phyloP scores from a whole-genome alignment of 2,113 vertebrate genomes.

The Sporophila hypoxantha region DNA sequence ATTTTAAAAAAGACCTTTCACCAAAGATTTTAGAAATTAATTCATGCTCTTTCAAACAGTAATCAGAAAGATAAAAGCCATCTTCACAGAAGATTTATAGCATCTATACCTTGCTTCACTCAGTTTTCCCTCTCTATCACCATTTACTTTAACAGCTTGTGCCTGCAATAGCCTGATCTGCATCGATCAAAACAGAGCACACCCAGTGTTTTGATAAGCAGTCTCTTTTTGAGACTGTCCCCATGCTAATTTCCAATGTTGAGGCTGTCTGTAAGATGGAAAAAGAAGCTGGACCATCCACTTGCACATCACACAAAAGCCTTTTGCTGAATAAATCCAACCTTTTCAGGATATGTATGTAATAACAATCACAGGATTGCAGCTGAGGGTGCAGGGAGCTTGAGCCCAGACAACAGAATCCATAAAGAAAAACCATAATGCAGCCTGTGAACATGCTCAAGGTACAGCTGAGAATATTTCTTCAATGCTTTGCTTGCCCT shows the following conservation, averaged over 20 bases:
- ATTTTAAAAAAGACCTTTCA: background rate
- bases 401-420: background rate
- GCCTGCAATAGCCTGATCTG: background rate
- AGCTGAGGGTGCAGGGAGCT: background rate
- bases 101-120: background rate
- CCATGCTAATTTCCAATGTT: background rate
- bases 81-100: background rate
- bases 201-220: background rate
- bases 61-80: background rate
- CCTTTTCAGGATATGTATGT: background rate
- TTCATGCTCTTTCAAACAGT: background rate
- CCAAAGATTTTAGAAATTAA: background rate
- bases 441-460: background rate
- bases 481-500: background rate
- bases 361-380: background rate
- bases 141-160: background rate
- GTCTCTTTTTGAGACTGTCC: background rate
- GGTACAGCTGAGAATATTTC: background rate
- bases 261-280: background rate
- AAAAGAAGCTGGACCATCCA: background rate
- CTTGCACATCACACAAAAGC: background rate
- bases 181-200: background rate
- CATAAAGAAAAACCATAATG: background rate
- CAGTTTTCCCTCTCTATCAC: background rate
- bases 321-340: background rate